These are phyloP conservation scores for Anneissia japonica DNA, from an alignment of 35 echinoderm and acorn worm species.

Conservation along the genomic window DNA sequence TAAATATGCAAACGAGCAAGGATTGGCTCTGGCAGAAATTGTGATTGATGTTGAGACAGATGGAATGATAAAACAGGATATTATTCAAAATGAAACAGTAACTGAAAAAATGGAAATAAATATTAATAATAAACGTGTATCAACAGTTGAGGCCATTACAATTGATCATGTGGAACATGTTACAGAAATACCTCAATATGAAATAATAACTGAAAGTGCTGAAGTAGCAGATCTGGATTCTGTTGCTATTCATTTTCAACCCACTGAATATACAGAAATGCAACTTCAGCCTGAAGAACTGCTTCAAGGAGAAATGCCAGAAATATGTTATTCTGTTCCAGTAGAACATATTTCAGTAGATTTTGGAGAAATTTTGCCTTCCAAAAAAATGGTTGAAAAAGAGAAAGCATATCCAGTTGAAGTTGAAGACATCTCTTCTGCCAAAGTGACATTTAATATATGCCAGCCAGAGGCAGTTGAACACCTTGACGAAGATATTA, in stretches of 20 bases:
- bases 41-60: too few relatives aligned
- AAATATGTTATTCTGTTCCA: not conserved
- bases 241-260: not conserved
- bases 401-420: not conserved
- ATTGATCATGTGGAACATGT: too few relatives aligned
- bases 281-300: conserved; percentile 8
- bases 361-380: conserved; percentile 12
- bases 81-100: too few relatives aligned
- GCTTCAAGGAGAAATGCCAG: not conserved
- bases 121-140: too few relatives aligned
- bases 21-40: too few relatives aligned
- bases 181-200: too few relatives aligned
- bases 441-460: not conserved
- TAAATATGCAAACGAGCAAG: too few relatives aligned
- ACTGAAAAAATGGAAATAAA: too few relatives aligned
- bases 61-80: too few relatives aligned
- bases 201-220: not conserved
- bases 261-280: conserved; percentile 4
- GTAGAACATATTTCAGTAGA: not conserved
- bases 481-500: not conserved
- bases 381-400: not conserved
- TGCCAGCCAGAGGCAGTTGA: not conserved
- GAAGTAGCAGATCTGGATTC: not conserved
- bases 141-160: too few relatives aligned
- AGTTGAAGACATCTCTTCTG: not conserved